Evolutionary conservation across 2,113 vertebrate genomes (phyloP), one percentile per base, ranked within the genome.

Genomic region (Tupaia chinensis): DNA sequence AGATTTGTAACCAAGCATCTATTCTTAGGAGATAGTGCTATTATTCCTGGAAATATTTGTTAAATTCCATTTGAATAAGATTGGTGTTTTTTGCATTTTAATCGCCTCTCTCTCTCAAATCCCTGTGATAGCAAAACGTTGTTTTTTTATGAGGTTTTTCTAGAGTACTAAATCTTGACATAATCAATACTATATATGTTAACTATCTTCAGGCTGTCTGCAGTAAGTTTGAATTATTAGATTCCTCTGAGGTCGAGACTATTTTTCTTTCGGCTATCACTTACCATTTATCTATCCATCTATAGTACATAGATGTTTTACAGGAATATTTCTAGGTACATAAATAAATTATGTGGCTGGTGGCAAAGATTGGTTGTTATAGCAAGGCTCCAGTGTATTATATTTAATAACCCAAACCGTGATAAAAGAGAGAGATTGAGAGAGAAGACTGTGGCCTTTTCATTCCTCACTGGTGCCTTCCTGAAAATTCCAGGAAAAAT

Each of bases 151-250:
- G 63, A 73, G 23, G 2, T 95, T 97, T 73, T 90, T 53, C 70
- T 93, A 96, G 69, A 91, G 87, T 23, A 0, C 89, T 96, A 96
- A 95, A 96, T 97, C 97, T 98, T 95, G 92, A 94, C 97, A 95
- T 94, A 96, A 96, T 96, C 98, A 90, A 97, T 97, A 94, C 84
- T 93, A 3, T 96, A 20, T 93, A 90, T 95, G 91, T 95, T 97
- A 98, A 98, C 84, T 96, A 97, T 95, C 16, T 9, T 80, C 89
- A 92, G 93, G 89, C 92, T 98, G 93, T 92, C 97, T 97, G 93
- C 93, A 95, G 80, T 96, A 94, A 96, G 92, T 92, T 94, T 97
- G 96, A 98, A 97, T 97, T 97, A 97, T 97, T 97, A 93, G 84
- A 92, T 96, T 97, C 95, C 92, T 97, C 89, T 96, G 93, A 95